Evolutionary conservation across 1,140 invertebrate species (phyloP).

Genomic region (Probaryconus sp.): DNA sequence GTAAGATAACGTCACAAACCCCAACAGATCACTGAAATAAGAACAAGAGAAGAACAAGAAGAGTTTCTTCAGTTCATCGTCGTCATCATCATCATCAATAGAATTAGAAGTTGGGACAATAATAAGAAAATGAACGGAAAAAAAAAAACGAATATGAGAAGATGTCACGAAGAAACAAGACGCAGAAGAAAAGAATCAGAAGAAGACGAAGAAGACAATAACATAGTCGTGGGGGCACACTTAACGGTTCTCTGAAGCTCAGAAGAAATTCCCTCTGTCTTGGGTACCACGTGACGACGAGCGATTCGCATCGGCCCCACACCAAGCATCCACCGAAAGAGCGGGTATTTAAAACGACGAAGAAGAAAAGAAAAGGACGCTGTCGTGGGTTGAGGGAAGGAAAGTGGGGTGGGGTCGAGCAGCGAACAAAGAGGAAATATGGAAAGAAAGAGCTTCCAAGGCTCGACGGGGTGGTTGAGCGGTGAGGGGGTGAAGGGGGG

Average conservation of each 20-base stretch:
- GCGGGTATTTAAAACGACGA: constrained; percentile 60
- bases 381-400: not conserved
- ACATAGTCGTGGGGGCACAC: constrained; percentile 47
- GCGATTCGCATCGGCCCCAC: constrained; percentile 59
- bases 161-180: constrained; percentile 2
- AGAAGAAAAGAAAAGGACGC: constrained; percentile 41
- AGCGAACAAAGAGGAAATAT: constrained; percentile 62
- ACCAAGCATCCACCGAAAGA: constrained; percentile 46
- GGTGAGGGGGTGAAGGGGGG: constrained; percentile 9
- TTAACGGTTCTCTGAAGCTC: constrained; percentile 51
- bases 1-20: constrained; percentile 66
- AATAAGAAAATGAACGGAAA: no score
- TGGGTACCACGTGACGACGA: constrained; percentile 44
- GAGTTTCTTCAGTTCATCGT: no score
- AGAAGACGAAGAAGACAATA: constrained; percentile 47
- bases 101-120: no score
- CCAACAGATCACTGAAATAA: no score
- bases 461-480: constrained; percentile 33
- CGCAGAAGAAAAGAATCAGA: constrained; percentile 32
- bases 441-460: constrained; percentile 60
- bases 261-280: constrained; percentile 48
- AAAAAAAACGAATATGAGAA: constrained; percentile 1
- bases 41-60: no score
- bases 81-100: no score
- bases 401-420: constrained; percentile 19